These are phyloP conservation scores for Alectura lathami DNA, from an alignment of 2,113 vertebrate species.

Conservation along the genomic window DNA sequence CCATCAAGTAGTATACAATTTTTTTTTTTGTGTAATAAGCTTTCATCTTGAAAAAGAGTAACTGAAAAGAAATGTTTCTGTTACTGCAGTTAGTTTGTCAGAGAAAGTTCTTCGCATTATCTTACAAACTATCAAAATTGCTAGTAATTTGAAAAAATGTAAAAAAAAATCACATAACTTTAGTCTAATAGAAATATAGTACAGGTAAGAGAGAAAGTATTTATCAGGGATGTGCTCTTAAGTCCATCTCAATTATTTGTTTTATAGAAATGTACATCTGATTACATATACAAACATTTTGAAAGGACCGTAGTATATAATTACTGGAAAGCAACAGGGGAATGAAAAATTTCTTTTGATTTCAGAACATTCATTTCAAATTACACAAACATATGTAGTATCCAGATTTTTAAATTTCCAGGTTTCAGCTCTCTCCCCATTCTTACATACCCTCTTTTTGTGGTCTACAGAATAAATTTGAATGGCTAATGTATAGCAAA, in stretches of 20 bases:
- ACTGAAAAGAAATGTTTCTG: constrained; percentile 88
- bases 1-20: constrained; percentile 88
- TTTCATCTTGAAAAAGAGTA: constrained; percentile 88
- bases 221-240: constrained; percentile 86
- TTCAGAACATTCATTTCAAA: constrained; percentile 74
- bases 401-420: constrained; percentile 45
- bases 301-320: constrained; percentile 77
- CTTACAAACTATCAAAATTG: constrained; percentile 91
- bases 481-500: constrained; percentile 58
- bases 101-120: constrained; percentile 87
- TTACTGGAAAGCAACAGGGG: constrained; percentile 77
- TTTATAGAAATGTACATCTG: constrained; percentile 87
- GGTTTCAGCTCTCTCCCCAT: constrained; percentile 45
- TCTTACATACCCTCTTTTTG: constrained; percentile 29
- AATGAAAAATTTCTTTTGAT: constrained; percentile 71
- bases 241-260: constrained; percentile 82
- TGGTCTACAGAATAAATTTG: constrained; percentile 54
- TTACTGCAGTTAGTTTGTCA: constrained; percentile 90
- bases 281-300: constrained; percentile 87
- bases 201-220: constrained; percentile 86
- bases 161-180: constrained; percentile 87
- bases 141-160: constrained; percentile 88
- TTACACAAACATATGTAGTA: constrained; percentile 61
- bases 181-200: constrained; percentile 90
- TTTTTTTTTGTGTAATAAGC: constrained; percentile 85